Percentiles rank a stretch among this genome's conserved stretches.
Evolutionary conservation across 2,888 invertebrate genomes (phyloP).

Genomic region (Drosophila testacea): DNA sequence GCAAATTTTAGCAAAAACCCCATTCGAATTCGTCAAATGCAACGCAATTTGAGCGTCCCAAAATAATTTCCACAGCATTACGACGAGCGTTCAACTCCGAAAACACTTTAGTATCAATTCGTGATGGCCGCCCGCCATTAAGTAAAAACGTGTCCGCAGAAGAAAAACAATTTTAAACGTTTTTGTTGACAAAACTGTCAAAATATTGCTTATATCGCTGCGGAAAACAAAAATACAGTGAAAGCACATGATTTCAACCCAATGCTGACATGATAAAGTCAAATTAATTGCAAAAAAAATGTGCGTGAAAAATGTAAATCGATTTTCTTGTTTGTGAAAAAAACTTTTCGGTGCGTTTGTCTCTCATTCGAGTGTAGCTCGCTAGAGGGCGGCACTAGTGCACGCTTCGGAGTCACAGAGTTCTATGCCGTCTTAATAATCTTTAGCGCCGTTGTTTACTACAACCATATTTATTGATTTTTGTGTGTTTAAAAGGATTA

Average conservation of each 20-base stretch:
- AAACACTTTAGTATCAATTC: constrained; percentile 74
- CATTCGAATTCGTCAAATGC: constrained; percentile 54
- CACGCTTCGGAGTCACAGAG: constrained; percentile 61
- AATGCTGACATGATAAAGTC: constrained; percentile 62
- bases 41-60: constrained; percentile 59
- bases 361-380: constrained; percentile 42
- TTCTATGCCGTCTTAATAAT: constrained; percentile 58
- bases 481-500: constrained; percentile 20
- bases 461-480: constrained; percentile 27
- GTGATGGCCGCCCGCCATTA: constrained; percentile 83
- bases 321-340: constrained; percentile 83
- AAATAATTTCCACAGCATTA: constrained; percentile 71
- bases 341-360: constrained; percentile 68
- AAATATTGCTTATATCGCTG: constrained; percentile 79
- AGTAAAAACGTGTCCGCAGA: constrained; percentile 85
- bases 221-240: constrained; percentile 73
- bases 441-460: constrained; percentile 54
- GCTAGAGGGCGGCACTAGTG: constrained; percentile 55
- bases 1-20: constrained; percentile 55
- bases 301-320: constrained; percentile 84
- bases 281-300: constrained; percentile 80
- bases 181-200: constrained; percentile 78
- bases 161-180: constrained; percentile 83
- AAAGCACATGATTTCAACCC: constrained; percentile 72
- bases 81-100: constrained; percentile 74